Evolutionary conservation across 2,888 invertebrate genomes (phyloP).

Genomic region (Nomada fucata): DNA sequence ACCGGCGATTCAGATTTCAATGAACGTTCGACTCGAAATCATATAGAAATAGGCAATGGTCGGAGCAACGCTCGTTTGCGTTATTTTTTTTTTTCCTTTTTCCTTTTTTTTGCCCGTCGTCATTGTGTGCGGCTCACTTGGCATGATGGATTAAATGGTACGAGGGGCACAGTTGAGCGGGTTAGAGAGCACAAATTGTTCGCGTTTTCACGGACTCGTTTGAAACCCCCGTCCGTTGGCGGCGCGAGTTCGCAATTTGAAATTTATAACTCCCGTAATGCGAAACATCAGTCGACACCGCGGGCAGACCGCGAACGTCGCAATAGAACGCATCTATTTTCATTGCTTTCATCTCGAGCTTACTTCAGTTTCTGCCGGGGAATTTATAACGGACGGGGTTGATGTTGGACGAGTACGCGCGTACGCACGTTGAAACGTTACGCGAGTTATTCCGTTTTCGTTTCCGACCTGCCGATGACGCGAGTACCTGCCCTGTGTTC

Average conservation of each 20-base stretch:
- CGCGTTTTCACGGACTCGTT: neutral
- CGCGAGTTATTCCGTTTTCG: neutral
- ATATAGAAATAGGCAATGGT: slow-evolving; percentile 48
- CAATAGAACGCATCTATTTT: slow-evolving; percentile 31
- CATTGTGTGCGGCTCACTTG: slow-evolving; percentile 15
- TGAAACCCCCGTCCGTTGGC: neutral
- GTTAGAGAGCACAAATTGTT: neutral
- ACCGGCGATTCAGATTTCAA: slow-evolving; percentile 60
- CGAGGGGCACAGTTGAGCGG: slow-evolving; percentile 20
- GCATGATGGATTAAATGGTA: slow-evolving; percentile 47
- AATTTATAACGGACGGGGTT: slow-evolving; percentile 21
- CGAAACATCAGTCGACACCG: neutral
- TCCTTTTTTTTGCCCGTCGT: neutral
- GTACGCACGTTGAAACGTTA: neutral
- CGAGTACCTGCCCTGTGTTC: neutral
- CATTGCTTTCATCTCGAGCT: slow-evolving; percentile 24
- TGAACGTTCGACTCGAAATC: slow-evolving; percentile 54
- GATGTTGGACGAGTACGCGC: slow-evolving; percentile 4
- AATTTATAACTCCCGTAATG: slow-evolving; percentile 39
- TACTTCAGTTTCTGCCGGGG: neutral
- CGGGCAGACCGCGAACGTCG: neutral
- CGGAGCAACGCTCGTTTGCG: slow-evolving; percentile 39
- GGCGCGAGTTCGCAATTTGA: slow-evolving; percentile 10
- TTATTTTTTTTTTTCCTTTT: slow-evolving; percentile 6
- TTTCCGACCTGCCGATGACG: neutral